phyloP scores from a whole-genome alignment of 2,113 vertebrate species.

The Bettongia penicillata region DNA sequence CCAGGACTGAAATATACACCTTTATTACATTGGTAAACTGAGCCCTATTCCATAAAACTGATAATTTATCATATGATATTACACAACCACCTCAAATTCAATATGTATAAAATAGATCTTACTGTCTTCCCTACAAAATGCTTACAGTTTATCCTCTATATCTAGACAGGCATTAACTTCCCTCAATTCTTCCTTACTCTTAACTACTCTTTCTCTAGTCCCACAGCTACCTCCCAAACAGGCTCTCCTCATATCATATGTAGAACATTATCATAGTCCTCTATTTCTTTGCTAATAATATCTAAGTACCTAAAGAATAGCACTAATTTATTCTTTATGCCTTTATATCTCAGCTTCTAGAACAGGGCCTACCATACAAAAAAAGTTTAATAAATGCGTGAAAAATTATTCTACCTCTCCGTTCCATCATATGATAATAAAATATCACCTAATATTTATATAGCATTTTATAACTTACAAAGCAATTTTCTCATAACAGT shows the following conservation, averaged over 20 bases:
- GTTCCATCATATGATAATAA: not conserved
- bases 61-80: conserved; percentile 15
- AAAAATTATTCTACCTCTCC: not conserved
- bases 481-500: not conserved
- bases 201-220: not conserved
- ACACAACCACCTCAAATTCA: not conserved
- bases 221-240: not conserved
- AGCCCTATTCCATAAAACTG: not conserved
- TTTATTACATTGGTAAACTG: not conserved
- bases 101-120: not conserved
- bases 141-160: not conserved
- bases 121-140: not conserved
- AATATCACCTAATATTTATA: not conserved
- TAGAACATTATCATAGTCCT: not conserved
- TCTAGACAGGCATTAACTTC: not conserved
- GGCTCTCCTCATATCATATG: not conserved
- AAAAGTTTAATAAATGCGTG: not conserved
- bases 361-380: not conserved
- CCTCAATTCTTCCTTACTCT: not conserved
- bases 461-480: not conserved
- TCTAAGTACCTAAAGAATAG: not conserved
- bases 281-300: not conserved
- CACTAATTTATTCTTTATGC: not conserved
- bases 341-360: not conserved
- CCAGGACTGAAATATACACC: not conserved